Conservation (phyloP, 2,888 invertebrate genomes). For the Allacma fusca region DNA sequence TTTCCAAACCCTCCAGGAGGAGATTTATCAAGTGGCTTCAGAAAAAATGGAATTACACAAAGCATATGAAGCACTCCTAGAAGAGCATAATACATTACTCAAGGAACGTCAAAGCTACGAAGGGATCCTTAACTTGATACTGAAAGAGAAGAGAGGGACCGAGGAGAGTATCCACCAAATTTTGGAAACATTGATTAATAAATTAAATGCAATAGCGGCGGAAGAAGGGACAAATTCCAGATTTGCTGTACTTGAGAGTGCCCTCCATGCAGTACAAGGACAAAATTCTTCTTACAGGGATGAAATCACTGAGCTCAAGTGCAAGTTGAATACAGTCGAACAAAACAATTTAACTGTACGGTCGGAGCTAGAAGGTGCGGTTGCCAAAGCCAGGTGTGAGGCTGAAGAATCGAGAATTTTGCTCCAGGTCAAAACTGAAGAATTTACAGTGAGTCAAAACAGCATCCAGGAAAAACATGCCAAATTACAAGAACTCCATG, state of each 20-base stretch:
- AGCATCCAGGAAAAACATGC: slow-evolving; percentile 42
- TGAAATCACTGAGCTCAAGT: slow-evolving; percentile 46
- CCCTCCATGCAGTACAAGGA: slow-evolving; percentile 53
- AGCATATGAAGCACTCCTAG: slow-evolving; percentile 44
- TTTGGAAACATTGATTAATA: slow-evolving; percentile 47
- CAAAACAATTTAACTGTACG: slow-evolving; percentile 19
- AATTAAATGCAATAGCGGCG: slow-evolving; percentile 47
- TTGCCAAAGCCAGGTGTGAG: neutral
- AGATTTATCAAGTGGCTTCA: slow-evolving; percentile 44
- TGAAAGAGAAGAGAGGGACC: slow-evolving; percentile 50
- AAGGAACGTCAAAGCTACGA: slow-evolving; percentile 53
- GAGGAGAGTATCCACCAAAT: slow-evolving; percentile 50
- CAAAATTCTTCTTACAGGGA: slow-evolving; percentile 53
- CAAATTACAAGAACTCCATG: slow-evolving; percentile 48
- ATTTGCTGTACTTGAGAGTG: slow-evolving; percentile 46
- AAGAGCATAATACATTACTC: slow-evolving; percentile 47
- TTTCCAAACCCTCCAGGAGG: slow-evolving; percentile 41
- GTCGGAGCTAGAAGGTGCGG: slow-evolving; percentile 6
- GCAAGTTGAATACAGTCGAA: slow-evolving; percentile 24
- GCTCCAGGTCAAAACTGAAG: slow-evolving; percentile 41
- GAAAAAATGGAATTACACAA: slow-evolving; percentile 44
- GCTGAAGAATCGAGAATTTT: slow-evolving; percentile 9
- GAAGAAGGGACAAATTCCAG: slow-evolving; percentile 11
- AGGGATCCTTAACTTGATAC: slow-evolving; percentile 50
- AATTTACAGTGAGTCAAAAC: slow-evolving; percentile 39